Percentiles rank a stretch among this genome's conserved stretches.
Conservation (phyloP, 2,797 vertebrate species). For the Sebastolobus alascanus region DNA sequence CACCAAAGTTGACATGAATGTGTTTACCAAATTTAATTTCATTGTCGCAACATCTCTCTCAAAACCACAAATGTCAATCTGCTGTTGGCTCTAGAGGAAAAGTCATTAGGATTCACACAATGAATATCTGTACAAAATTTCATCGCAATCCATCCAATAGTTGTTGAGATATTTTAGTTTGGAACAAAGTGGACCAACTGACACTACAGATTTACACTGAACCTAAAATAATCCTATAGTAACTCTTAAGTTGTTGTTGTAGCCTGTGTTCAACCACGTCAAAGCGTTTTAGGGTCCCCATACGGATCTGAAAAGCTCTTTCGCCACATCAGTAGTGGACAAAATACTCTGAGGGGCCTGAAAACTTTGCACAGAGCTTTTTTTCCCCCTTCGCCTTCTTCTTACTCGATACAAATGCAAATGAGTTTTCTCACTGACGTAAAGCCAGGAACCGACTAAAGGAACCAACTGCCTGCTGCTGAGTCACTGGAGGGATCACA, state of each 20-base stretch:
- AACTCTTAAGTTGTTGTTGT: not conserved
- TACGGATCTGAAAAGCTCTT: conserved; percentile 41
- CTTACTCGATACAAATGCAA: conserved; percentile 60
- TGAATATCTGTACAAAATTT: not conserved
- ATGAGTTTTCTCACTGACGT: conserved; percentile 46
- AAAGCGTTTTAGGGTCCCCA: not conserved
- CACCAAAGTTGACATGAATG: not conserved
- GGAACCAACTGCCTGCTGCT: conserved; percentile 46
- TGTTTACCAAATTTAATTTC: not conserved
- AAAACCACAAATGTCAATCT: not conserved
- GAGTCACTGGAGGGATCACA: conserved; percentile 51
- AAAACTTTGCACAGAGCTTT: conserved; percentile 8
- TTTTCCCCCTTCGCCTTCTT: conserved; percentile 1
- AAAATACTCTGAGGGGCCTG: conserved; percentile 27
- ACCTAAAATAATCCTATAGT: not conserved
- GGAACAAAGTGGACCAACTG: not conserved
- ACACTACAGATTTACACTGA: not conserved
- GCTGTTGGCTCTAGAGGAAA: not conserved
- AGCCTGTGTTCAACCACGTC: not conserved
- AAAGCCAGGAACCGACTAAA: conserved; percentile 26
- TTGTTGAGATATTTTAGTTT: not conserved
- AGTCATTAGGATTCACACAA: not conserved
- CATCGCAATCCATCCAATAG: not conserved
- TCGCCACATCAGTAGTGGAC: conserved; percentile 18
- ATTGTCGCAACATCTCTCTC: not conserved